Percentiles rank a stretch among this genome's conserved stretches.
Conservation (phyloP, 1,140 invertebrate species). For the Pinna nobilis region DNA sequence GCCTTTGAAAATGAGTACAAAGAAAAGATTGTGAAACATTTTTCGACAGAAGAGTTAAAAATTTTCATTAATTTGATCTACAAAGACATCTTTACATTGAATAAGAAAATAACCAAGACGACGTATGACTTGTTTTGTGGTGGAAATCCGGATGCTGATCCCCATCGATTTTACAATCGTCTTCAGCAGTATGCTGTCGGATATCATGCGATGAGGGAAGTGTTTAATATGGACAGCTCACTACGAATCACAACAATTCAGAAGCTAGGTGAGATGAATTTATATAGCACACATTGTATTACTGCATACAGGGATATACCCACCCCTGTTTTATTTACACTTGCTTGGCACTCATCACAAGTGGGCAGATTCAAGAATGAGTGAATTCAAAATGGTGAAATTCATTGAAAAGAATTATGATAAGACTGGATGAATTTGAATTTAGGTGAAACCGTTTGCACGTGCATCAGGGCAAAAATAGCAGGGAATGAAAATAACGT, state of each 20-base stretch:
- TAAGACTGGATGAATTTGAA: no score
- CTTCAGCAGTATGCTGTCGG: constrained; percentile 57
- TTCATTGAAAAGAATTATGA: no score
- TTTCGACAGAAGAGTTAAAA: constrained; percentile 51
- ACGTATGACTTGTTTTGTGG: constrained; percentile 55
- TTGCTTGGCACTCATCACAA: no score
- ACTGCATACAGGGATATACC: not conserved
- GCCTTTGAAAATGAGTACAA: constrained; percentile 60
- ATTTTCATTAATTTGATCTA: constrained; percentile 59
- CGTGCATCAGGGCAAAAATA: no score
- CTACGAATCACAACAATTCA: constrained; percentile 64
- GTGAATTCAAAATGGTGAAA: no score
- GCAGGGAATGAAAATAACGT: no score
- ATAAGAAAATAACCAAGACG: constrained; percentile 32
- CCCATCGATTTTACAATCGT: constrained; percentile 57
- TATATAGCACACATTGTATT: not conserved
- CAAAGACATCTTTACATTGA: constrained; percentile 60
- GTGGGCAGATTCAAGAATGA: no score
- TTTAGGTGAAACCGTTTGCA: no score
- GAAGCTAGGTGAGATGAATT: constrained; percentile 59
- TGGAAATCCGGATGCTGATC: constrained; percentile 41
- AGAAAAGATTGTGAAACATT: constrained; percentile 45
- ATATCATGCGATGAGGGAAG: constrained; percentile 59
- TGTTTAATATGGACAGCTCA: constrained; percentile 65
- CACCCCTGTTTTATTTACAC: not conserved